Evolutionary conservation across 2,113 vertebrate species (phyloP), one percentile per base, ranked within the genome.

Genomic region (Ptilorrhoa leucosticta): DNA sequence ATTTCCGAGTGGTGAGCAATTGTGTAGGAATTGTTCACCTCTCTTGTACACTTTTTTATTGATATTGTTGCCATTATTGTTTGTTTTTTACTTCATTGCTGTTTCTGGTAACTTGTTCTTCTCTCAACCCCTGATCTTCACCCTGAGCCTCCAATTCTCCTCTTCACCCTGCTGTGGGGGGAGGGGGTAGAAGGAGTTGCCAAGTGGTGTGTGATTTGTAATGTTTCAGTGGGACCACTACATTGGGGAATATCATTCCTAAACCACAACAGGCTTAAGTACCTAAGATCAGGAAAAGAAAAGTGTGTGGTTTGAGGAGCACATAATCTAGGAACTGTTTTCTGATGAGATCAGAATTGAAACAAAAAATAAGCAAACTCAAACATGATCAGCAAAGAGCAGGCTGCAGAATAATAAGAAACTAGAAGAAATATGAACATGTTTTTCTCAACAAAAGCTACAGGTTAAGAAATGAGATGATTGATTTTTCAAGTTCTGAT

Each of bases 21-120:
- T 58, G 20, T 30, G 5, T 61, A 15, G 0, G 2, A 50, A 15
- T 60, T 1, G 1, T 51, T 70, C 39, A 24, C 7, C 24, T 61
- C 21, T 53, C 39, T 30, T 53, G 21, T 31, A 37, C 27, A 31
- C 39, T 26, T 27, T 40, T 28, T 48, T 13, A n/a, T 15, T 82
- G 9, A 9, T 48, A 7, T 18, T 40, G 28, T 40, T 82, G 17
- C 42, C 48, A 30, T 57, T 57, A 26, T 1, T 40, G 4, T 69
- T 48, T 0, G 0, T 27, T 48, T 69, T 28, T 68, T 68, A 26
- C 22, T 39, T 58, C 18, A 22, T 18, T 48, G 7, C 27, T 50
- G 9, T n/a, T 58, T 58, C 14, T 23, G 24, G 35, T 48, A 48
- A 48, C 40, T 40, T 39, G 7, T 57, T 68, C 15, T 56, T 44